phyloP scores from a whole-genome alignment of 1,140 invertebrate species.

The Drosophila sp. region DNA sequence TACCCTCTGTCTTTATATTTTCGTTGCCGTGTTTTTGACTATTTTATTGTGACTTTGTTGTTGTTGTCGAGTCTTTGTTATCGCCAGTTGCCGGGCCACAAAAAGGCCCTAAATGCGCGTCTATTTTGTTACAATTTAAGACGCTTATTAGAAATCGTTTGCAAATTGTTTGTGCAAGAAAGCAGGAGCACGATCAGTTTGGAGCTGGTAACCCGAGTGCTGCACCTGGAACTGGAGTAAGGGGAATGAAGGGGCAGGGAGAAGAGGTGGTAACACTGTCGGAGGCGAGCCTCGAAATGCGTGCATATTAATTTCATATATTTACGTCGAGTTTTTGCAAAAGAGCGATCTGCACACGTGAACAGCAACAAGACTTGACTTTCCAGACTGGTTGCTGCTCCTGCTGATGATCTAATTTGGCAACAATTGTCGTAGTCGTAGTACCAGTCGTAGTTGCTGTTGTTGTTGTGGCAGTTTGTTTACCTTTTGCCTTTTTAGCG shows the following conservation, averaged over 20 bases:
- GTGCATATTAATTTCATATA: conserved; percentile 80
- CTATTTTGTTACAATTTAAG: conserved; percentile 83
- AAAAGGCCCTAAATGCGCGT: conserved; percentile 80
- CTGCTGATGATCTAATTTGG: conserved; percentile 84
- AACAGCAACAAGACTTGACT: conserved; percentile 46
- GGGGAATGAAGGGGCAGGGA: background rate
- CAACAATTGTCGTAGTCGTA: conserved; percentile 81
- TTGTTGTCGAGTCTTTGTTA: conserved; percentile 54
- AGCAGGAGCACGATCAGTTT: conserved; percentile 65
- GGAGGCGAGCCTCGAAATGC: conserved; percentile 72
- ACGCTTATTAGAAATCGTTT: conserved; percentile 83
- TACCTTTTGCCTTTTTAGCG: conserved; percentile 28
- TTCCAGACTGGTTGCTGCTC: conserved; percentile 41
- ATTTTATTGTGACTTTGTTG: conserved; percentile 17
- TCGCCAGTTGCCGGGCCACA: conserved; percentile 55
- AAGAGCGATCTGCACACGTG: conserved; percentile 57
- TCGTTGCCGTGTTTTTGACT: conserved; percentile 39
- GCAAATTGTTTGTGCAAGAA: conserved; percentile 79
- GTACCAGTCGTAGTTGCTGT: conserved; percentile 13
- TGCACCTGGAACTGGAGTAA: background rate
- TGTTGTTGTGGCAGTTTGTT: conserved; percentile 29
- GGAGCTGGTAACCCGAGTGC: conserved; percentile 25
- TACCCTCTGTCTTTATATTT: conserved; percentile 59
- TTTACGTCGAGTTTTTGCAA: conserved; percentile 55
- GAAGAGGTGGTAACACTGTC: too few species aligned